Evolutionary conservation across 2,797 vertebrate species (phyloP), one percentile per base, ranked within the genome.

Genomic region (Poecilia picta): DNA sequence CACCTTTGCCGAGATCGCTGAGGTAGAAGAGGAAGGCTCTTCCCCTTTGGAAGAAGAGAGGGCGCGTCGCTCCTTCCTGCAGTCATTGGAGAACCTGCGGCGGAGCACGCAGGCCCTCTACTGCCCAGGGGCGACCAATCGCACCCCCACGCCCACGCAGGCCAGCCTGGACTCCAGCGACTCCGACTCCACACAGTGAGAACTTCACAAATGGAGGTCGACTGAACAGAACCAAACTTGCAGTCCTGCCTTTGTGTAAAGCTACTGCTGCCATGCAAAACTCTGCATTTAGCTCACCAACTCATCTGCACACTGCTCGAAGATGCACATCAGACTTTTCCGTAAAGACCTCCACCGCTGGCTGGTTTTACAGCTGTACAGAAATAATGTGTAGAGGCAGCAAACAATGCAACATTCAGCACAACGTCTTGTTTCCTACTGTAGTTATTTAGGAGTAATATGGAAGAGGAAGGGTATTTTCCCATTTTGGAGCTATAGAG

Each of bases 1-100:
- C 89, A 99, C 98, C 89, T 99, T 99, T 78, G 97, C 98, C 39
- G 98, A 99, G 95, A 99, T 99, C 75, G 97, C 98, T 33, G 98
- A 99, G 95, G 98, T 99, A 79, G 98, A 99, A 81, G 98, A 99
- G 84, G 98, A 99, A 83, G 98, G 98, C 2, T 97, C 96, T 79
- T 98, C 97, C 0, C 97, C 98, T 0, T 82, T 98, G 94, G 98
- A 99, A 89, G 98, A 99, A 88, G 98, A 99, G 91, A 96, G 97
- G 78, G 98, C 98, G 10, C 96, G 95, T 36, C 97, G 97, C 28
- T 99, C 98, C 36, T 99, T 98, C 92, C 93, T 99, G 91, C 98
- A 98, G 94, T 98, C 97, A 2, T 91, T 99, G 94, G 98, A 99
- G 96, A 98, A 97, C 88, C 96, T 99, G 90, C 94, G 97, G 82